Evolutionary conservation across 2,888 invertebrate species (phyloP), one percentile per base, ranked within the genome.

Genomic region (Ischnura elegans): DNA sequence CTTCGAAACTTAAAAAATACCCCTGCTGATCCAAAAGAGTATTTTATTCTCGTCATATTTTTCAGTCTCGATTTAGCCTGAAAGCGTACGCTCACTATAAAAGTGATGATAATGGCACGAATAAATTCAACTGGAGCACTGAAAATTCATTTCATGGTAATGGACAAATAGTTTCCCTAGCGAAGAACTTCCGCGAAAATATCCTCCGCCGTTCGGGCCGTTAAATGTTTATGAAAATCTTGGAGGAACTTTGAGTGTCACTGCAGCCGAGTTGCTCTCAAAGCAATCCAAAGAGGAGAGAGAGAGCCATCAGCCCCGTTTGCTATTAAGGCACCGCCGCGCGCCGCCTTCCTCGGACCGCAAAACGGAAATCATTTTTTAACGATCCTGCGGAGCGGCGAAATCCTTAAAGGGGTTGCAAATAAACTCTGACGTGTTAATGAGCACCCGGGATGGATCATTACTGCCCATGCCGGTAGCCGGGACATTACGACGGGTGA

Each of bases 371-470:
- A 86, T 46, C 25, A 46, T 46, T 86, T 45, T 46, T n/a, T 86
- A 43, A 46, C 46, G 86, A 86, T 86, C 86, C 86, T n/a, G 10
- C 6, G 43, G 43, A 25, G 21, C 13, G 86, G 76, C 29, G 76
- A 36, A 76, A 76, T 76, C 36, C 76, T 13, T 36, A 29, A 36
- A 76, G 76, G 76, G 76, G 76, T 76, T 76, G 76, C 76, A 76
- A 76, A 76, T 43, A 86, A 86, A 45, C 25, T n/a, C 25, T 86
- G 86, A 86, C 86, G 86, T 86, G 86, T 86, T 86, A 86, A 86
- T 86, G 86, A n/a, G 86, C 86, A 46, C 86, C 46, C 86, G 45
- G 10, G 43, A 46, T 86, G 86, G 86, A 86, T 46, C 86, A 86
- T 86, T 86, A 86, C 46, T 46, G 45, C 86, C n/a, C 76, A 21